Conservation (phyloP, 2,888 invertebrate genomes). For the Brenthis ino region DNA sequence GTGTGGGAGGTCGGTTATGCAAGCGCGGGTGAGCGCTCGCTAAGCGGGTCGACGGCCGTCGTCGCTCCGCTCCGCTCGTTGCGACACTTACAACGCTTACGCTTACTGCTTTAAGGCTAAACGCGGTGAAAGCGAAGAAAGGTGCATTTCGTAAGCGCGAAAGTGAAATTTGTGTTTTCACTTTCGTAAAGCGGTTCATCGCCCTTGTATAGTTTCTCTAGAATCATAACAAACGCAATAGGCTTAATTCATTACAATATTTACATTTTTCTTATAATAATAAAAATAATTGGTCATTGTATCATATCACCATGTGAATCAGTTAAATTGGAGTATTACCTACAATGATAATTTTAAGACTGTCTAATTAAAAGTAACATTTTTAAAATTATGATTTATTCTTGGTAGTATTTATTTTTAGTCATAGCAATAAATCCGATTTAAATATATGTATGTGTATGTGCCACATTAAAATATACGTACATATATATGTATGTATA, state of each 20-base stretch:
- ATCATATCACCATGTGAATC: not conserved
- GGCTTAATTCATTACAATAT: slow-evolving; percentile 5
- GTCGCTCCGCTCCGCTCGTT: slow-evolving; percentile 60
- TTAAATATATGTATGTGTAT: no score
- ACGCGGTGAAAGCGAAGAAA: slow-evolving; percentile 80
- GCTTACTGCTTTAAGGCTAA: slow-evolving; percentile 42
- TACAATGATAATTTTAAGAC: no score
- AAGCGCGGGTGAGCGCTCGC: slow-evolving; percentile 85
- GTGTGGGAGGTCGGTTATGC: slow-evolving; percentile 76
- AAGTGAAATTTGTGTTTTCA: slow-evolving; percentile 81
- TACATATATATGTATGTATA: no score
- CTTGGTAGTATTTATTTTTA: no score
- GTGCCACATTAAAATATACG: no score
- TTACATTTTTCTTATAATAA: not conserved
- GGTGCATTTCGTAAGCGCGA: slow-evolving; percentile 80
- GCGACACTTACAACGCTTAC: slow-evolving; percentile 61
- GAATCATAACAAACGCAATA: slow-evolving; percentile 16
- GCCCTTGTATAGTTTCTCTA: slow-evolving; percentile 47
- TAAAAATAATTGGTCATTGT: not conserved
- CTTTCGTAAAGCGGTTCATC: slow-evolving; percentile 74
- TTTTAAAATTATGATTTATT: no score
- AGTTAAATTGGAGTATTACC: no score
- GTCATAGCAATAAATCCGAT: no score
- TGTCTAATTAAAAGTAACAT: no score
- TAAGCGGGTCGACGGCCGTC: slow-evolving; percentile 86